phyloP scores from a whole-genome alignment of 2,113 vertebrate genomes.

The Pseudopipra pipra region DNA sequence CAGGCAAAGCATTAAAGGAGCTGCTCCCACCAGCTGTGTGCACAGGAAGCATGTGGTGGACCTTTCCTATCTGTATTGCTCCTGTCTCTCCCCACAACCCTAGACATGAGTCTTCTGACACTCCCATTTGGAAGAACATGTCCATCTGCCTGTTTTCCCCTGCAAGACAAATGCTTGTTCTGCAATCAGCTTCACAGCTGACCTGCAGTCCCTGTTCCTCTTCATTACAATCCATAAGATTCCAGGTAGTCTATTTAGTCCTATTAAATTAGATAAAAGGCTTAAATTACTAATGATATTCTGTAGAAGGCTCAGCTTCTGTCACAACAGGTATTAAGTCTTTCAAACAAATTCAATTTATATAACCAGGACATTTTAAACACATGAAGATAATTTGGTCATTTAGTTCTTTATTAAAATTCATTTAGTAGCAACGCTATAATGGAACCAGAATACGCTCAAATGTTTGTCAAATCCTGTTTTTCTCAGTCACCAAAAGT shows the following conservation, averaged over 20 bases:
- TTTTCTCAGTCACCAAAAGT: not conserved
- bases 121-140: not conserved
- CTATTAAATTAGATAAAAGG: not conserved
- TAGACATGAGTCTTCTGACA: not conserved
- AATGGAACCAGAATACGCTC: not conserved
- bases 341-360: not conserved
- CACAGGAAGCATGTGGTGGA: not conserved
- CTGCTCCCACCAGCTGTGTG: not conserved
- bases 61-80: not conserved
- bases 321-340: not conserved
- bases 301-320: slow-evolving; percentile 4
- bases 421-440: not conserved
- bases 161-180: not conserved
- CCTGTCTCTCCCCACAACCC: not conserved
- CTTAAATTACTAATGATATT: not conserved
- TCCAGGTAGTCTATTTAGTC: not conserved
- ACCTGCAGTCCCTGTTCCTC: not conserved
- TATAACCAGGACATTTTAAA: not conserved
- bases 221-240: not conserved
- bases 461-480: not conserved
- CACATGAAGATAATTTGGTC: not conserved
- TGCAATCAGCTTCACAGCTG: not conserved
- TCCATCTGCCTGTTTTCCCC: not conserved
- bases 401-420: not conserved
- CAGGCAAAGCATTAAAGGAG: not conserved